Evolutionary conservation across 2,113 vertebrate genomes (phyloP).

Genomic region (Lathamus discolor): DNA sequence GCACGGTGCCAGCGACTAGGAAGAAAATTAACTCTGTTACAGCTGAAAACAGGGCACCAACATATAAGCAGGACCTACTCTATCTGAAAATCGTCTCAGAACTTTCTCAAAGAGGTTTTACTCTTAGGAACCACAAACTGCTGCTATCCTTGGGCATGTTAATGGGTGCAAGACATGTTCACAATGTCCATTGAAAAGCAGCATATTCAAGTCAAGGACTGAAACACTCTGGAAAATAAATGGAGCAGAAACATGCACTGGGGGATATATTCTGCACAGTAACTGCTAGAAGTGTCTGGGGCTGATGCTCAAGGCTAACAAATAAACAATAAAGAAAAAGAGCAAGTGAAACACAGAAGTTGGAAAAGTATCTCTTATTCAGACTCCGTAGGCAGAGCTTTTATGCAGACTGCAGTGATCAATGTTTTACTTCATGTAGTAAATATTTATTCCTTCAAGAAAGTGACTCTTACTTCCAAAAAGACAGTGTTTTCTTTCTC

Average conservation of each 20-base stretch:
- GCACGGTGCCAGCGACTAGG: neutral
- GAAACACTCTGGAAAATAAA: neutral
- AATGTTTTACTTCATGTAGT: neutral
- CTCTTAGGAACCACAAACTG: neutral
- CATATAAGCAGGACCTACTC: neutral
- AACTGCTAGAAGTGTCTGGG: neutral
- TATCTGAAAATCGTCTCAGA: neutral
- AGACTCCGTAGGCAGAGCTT: neutral
- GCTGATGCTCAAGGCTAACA: neutral
- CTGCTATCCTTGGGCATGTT: neutral
- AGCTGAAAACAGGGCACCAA: neutral
- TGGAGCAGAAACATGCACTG: neutral
- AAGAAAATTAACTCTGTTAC: neutral
- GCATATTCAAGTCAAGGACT: neutral
- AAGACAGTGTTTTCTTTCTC: neutral
- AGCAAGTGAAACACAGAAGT: neutral
- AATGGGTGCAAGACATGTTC: neutral
- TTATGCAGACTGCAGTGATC: neutral
- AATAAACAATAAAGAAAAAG: neutral
- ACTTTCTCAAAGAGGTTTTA: neutral
- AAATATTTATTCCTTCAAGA: conserved; percentile 38
- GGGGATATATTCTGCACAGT: accelerated
- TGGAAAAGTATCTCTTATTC: neutral
- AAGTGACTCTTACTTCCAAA: neutral
- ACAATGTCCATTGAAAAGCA: neutral